Evolutionary conservation across 2,888 invertebrate species (phyloP), one percentile per base, ranked within the genome.

Genomic region (Schrankia costaestrigalis): DNA sequence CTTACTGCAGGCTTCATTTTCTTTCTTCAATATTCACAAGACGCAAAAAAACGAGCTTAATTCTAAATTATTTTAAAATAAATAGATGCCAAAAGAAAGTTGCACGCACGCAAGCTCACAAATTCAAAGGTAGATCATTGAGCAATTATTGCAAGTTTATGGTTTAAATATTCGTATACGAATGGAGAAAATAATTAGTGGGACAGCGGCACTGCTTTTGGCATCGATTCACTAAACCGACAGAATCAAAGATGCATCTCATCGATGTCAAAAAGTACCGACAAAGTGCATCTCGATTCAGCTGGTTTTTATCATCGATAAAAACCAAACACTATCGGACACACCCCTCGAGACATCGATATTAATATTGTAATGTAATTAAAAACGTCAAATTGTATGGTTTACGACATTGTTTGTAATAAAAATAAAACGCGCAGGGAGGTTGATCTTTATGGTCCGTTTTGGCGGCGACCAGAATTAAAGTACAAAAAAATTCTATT

Each of bases 251-350:
- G 59, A 63, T 67, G 59, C 63, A 58, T 53, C 54, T 54, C 47
- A 47, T 48, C 41, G 31, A 41, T 52, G 46, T 51, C 46, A 41
- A 49, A 41, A 38, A 34, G 41, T 49, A 18, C 33, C 35, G 29
- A 18, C 38, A 51, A 50, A 46, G 53, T 34, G 44, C 64, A 57
- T 58, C 57, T 68, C 64, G 48, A 72, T 64, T 58, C 59, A 41
- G 64, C 49, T 60, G 66, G 63, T 35, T 63, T 56, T 53, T 59
- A 47, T 31, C 43, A 57, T 71, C 70, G 66, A 71, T 75, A 71
- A 69, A 50, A 72, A 63, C 76, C 77, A 78, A 77, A 79, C 84
- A 81, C 83, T 76, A 78, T 82, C 85, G 79, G 83, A 79, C 78
- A 79, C 77, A 72, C 77, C 79, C 72, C 56, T 70, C 55, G 55